A percentile compares a stretch with the other conserved stretches of the same genome.
Conservation (phyloP, 2,113 vertebrate species). For the Oncorhynchus keta region DNA sequence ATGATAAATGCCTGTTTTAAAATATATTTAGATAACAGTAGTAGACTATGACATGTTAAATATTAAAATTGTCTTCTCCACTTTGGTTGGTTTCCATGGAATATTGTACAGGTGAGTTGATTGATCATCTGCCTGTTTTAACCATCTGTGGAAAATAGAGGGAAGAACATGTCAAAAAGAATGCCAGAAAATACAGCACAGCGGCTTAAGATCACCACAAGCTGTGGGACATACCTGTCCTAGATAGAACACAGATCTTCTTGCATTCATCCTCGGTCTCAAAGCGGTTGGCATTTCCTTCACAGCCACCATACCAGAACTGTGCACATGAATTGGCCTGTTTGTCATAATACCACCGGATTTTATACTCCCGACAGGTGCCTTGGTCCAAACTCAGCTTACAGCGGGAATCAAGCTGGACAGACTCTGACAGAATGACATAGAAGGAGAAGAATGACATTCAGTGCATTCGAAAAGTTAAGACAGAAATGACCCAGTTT, state of each 20-base stretch:
- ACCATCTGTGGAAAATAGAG: constrained; percentile 38
- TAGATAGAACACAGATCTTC: constrained; percentile 71
- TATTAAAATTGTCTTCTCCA: constrained; percentile 6
- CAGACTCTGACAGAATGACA: constrained; percentile 56
- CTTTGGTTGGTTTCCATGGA: constrained; percentile 19
- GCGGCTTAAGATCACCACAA: background rate
- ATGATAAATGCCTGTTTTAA: constrained; percentile 16
- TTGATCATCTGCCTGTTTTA: constrained; percentile 43
- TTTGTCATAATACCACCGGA: constrained; percentile 83
- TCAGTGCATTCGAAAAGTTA: background rate
- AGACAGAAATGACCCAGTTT: background rate
- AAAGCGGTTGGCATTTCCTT: constrained; percentile 82
- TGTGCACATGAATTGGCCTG: constrained; percentile 84
- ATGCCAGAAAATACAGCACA: background rate
- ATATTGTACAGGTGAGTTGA: background rate
- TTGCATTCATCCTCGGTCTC: constrained; percentile 79
- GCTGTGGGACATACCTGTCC: constrained; percentile 54
- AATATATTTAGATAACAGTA: constrained; percentile 22
- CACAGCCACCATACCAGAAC: constrained; percentile 86
- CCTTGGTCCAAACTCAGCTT: constrained; percentile 76
- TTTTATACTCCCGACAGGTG: constrained; percentile 75
- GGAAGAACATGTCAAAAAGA: background rate
- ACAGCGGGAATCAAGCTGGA: constrained; percentile 56
- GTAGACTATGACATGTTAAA: constrained; percentile 4
- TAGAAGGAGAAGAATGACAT: constrained; percentile 17